Percentiles rank a stretch among this genome's conserved stretches.
Evolutionary conservation across 2,888 invertebrate genomes (phyloP).

Genomic region (Brachypalpus laphriformis): DNA sequence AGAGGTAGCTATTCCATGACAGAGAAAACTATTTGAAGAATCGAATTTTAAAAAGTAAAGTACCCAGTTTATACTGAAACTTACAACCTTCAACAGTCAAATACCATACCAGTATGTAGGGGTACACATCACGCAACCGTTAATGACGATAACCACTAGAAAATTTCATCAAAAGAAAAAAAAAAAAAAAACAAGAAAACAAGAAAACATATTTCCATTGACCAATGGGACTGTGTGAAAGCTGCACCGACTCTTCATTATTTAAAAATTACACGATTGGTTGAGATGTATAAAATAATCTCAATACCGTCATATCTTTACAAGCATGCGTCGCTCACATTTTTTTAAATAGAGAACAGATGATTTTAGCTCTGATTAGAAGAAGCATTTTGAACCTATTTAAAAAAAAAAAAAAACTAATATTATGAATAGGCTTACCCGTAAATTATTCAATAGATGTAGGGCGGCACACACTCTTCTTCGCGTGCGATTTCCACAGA

Average conservation of each 20-base stretch:
- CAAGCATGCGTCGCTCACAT: background rate
- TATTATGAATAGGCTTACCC: conserved; percentile 44
- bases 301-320: background rate
- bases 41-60: background rate
- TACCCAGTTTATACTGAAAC: background rate
- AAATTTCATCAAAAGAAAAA: too few species aligned
- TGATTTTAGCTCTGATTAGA: background rate
- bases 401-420: background rate
- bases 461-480: conserved; percentile 62
- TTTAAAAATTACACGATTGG: background rate
- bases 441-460: conserved; percentile 44
- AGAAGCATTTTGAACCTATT: background rate
- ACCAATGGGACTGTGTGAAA: background rate
- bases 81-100: background rate
- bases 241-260: background rate
- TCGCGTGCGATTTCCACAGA: conserved; percentile 55
- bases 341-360: background rate
- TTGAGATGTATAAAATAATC: background rate
- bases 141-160: background rate
- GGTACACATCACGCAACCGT: background rate
- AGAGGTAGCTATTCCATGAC: too few species aligned
- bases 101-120: background rate
- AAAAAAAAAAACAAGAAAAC: background rate
- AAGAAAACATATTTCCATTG: background rate
- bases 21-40: background rate